phyloP scores from a whole-genome alignment of 2,888 invertebrate species.

The Pseudococcus viburni region DNA sequence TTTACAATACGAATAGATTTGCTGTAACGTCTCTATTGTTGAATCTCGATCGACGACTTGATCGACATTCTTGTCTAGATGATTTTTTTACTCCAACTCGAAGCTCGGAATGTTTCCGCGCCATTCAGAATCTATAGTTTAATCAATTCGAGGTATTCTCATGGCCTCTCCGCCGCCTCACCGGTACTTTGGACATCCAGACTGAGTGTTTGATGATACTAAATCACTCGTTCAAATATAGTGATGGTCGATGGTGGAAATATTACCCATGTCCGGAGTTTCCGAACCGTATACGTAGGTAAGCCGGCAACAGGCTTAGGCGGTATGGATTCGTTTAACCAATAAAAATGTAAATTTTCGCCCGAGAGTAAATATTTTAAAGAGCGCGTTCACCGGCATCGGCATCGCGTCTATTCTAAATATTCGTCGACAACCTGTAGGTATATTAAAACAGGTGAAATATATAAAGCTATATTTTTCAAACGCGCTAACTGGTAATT shows the following conservation, averaged over 20 bases:
- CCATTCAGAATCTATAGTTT: background rate
- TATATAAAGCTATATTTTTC: conserved; percentile 48
- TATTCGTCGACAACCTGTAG: conserved; percentile 57
- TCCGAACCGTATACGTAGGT: background rate
- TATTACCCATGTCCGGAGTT: conserved; percentile 34
- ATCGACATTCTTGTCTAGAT: conserved; percentile 30
- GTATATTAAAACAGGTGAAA: conserved; percentile 53
- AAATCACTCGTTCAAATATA: conserved; percentile 17
- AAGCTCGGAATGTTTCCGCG: background rate
- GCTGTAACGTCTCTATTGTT: conserved; percentile 50
- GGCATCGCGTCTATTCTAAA: background rate
- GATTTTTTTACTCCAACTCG: background rate
- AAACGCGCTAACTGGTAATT: conserved; percentile 38
- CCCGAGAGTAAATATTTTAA: conserved; percentile 56
- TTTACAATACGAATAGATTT: background rate
- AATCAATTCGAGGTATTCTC: conserved; percentile 23
- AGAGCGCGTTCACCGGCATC: background rate
- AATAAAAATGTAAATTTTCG: conserved; percentile 59
- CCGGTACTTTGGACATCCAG: background rate
- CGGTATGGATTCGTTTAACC: conserved; percentile 47
- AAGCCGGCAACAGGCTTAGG: background rate
- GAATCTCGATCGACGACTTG: background rate
- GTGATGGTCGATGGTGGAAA: conserved; percentile 23
- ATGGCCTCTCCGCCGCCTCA: background rate
- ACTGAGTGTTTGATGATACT: conserved; percentile 28